Base-by-base conservation (phyloP, 1,140 invertebrate genomes). In the Conus betulinus region DNA sequence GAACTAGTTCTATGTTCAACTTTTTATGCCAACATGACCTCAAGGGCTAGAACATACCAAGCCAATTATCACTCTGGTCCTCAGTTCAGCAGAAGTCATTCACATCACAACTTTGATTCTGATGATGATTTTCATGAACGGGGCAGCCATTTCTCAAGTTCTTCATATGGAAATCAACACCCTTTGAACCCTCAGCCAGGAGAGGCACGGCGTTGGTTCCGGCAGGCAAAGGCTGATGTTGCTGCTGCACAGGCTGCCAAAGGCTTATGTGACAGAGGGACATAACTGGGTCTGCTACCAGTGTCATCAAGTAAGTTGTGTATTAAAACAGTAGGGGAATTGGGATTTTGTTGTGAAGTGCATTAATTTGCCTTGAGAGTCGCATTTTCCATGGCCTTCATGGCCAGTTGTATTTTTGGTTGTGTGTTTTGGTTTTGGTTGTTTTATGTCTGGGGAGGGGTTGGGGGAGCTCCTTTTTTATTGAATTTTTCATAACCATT, bases 201-300 rank as follows among this genome's bases (percentile, higher is more conserved):
- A 67, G 89, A 92, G 87, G 90, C 89, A 15, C 89, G 82, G 20
- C 84, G 90, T 25, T 93, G 93, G 92, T 63, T 92, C 20, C 86
- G 85, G 53, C 92, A 93, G 82, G 92, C 93, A 5, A 88, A 90
- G 82, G 51, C 78, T 79, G 93, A 93, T 87, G 67, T 92, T 4
- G 17, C 60, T 15, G 88, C 90, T 55, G 92, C 91, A 4, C 71
- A 87, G 39, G 78, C 71, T 17, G 89, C 79, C 3, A 84, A 88
- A 15, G 71, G 67, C 52, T 57, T n/a, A 6, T 71, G 57, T 11
- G 27, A n/a, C 55, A 23, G 17, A 51, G 71, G n/a, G 57, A 17
- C 91, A 85, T 87, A 92, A 92, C 81, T 93, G 92, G 92, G 90
- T 92, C 53, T 93, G 92, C 88, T 91, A 90, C 39, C 90, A 84